A percentile compares a stretch with the other conserved stretches of the same genome.
Evolutionary conservation across 1,140 invertebrate genomes (phyloP).

Genomic region (Vollenhovia emeryi): DNA sequence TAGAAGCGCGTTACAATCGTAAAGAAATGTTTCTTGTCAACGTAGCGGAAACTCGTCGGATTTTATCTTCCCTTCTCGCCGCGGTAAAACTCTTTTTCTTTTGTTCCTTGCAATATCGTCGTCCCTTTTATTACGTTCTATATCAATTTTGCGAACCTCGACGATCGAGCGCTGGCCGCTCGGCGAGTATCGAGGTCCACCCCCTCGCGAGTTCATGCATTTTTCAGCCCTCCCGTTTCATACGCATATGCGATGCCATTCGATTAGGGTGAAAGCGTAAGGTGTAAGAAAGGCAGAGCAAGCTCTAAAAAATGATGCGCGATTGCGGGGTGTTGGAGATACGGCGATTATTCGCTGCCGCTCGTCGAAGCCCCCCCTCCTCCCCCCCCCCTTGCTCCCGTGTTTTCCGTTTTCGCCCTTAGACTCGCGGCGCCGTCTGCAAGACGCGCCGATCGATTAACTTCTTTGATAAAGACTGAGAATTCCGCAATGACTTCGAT

Average conservation of each 20-base stretch:
- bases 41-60: background rate
- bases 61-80: background rate
- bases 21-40: background rate
- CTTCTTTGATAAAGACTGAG: constrained; percentile 70
- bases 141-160: constrained; percentile 21
- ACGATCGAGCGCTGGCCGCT: constrained; percentile 66
- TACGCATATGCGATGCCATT: background rate
- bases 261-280: background rate
- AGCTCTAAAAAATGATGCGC: background rate
- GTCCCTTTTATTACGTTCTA: background rate
- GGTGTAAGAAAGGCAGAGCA: background rate
- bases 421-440: background rate
- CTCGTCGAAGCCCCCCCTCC: no score
- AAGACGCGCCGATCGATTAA: constrained; percentile 40
- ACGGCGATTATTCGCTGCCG: background rate
- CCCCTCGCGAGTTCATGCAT: background rate
- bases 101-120: no score
- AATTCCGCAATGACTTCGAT: constrained; percentile 61
- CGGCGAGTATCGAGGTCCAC: constrained; percentile 25
- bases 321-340: background rate
- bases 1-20: background rate
- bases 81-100: background rate
- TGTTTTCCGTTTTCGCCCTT: background rate
- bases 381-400: background rate
- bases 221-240: constrained; percentile 39